These are phyloP conservation scores for Micrasema minimum DNA, from an alignment of 1,140 invertebrate genomes.

Conservation along the genomic window DNA sequence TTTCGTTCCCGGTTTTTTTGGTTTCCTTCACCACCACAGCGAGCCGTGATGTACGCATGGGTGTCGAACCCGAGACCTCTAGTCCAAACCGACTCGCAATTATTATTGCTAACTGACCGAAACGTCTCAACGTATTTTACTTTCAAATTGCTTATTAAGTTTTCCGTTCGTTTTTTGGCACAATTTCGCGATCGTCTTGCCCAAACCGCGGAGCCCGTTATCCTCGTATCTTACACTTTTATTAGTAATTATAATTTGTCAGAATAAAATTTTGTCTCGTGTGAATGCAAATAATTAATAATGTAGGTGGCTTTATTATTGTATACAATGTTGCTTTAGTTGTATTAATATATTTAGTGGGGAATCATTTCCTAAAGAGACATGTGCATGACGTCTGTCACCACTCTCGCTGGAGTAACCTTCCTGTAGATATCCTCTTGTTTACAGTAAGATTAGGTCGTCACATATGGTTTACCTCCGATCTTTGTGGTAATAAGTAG, in stretches of 20 bases:
- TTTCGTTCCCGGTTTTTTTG: conserved; percentile 32
- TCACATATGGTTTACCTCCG: conserved; percentile 37
- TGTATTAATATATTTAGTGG: background rate
- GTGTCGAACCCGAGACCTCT: conserved; percentile 35
- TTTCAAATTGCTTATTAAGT: conserved; percentile 40
- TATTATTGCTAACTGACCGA: conserved; percentile 39
- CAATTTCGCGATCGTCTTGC: conserved; percentile 25
- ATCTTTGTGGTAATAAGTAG: conserved; percentile 30
- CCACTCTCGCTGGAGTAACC: conserved; percentile 40
- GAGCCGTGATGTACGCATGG: conserved; percentile 27
- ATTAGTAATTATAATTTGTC: conserved; percentile 14
- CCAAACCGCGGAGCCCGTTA: conserved; percentile 17
- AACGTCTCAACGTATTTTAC: conserved; percentile 37
- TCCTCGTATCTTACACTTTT: conserved; percentile 12
- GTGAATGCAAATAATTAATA: too few species aligned
- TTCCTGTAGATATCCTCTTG: conserved; percentile 40
- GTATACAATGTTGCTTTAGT: too few species aligned
- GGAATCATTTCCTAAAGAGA: background rate
- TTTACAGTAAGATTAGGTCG: conserved; percentile 32
- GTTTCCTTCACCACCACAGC: conserved; percentile 35
- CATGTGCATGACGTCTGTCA: conserved; percentile 52
- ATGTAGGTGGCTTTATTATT: too few species aligned
- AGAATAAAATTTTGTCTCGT: too few species aligned
- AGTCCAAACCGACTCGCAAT: conserved; percentile 40
- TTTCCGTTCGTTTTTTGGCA: conserved; percentile 42